Evolutionary conservation across 30 jellyfish, hydroid and myxozoan genomes (phyloP), one percentile per base, ranked within the genome.

Genomic region (Chironex yamaguchii): DNA sequence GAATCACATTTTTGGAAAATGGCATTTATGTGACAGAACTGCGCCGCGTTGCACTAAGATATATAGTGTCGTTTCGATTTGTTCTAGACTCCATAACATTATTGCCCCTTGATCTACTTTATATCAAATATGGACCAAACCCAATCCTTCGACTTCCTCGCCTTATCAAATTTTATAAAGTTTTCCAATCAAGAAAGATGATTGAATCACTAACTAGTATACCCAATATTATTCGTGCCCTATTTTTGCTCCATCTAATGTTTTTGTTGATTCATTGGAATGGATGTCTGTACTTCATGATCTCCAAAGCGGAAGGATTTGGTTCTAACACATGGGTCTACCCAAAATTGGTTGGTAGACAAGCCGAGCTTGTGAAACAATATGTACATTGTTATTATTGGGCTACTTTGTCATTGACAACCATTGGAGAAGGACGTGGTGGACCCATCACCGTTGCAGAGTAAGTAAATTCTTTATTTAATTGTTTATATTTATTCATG

Each of bases 341-440:
- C 33, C 98, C 98, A 20, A 50, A 49, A 34, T 75, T 62, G 34
- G 36, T 28, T 29, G 97, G 81, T 20, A 30, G 54, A 11, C 91
- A 86, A 66, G 32, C 79, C 25, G 24, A 63, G 4, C 50, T 87
- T 23, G 34, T 70, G 54, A 91, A 88, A 64, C 96, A 90, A 53
- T 93, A 93, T 65, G 92, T 90, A 12, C 79, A 71, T 24, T 81
- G 98, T 79, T 82, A 81, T 77, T 93, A 93, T 62, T 93, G 98
- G 98, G 88, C 98, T 20, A 93, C 98, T 24, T 71, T 93, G 83
- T 96, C 96, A 1, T 81, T 93, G 22, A 93, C 98, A 31, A 89
- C 96, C 25, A 93, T 93, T 64, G 98, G 98, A 2, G 96, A 86
- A 64, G 89, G 90, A 13, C 77, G 92, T 49, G 63, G 72, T 2